Base-by-base conservation (phyloP, 1,140 invertebrate genomes). In the Drosophila pseudoobscura region DNA sequence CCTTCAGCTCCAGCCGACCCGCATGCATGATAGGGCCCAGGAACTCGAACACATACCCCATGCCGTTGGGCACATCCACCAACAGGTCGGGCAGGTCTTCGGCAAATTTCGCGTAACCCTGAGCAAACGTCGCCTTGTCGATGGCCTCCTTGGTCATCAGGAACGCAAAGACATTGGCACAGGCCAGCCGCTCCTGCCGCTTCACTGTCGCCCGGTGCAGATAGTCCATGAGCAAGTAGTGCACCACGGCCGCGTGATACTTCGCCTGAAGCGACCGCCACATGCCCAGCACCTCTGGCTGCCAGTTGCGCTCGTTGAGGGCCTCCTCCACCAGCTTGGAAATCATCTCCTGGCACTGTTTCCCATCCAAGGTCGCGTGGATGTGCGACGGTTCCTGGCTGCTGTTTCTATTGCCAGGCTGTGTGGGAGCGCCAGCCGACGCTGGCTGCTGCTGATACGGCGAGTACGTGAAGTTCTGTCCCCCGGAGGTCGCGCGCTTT, bases 1-100 rank as follows among this genome's bases (percentile, higher is more conserved):
- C 89, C 45, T 77, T 70, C 2, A 91, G 62, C 6, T 66, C 57
- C 20, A 91, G 31, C 1, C 74, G 26, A 0, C 75, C 71, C 0
- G 66, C 75, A 31, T 91, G 76, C 45, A 91, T 63, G 1, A 91
- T 71, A 3, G 90, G 87, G 0, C 90, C 90, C 2, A 91, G 47
- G 46, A 91, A 91, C 61, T 91, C 87, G 59, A 91, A 91, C 0
- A 91, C 65, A 55, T 91, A 91, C 0, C 54, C 68, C 90, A 87
- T 90, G 6, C 80, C 84, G 6, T 90, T 89, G 15, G 90, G 90
- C 13, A 91, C 90, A 68, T 91, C 90, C 6, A 90, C 61, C 22
- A 90, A 45, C 22, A 91, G 15, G 41, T 91, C 90, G 7, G 62
- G 62, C 22, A 91, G 77, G 4, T 82, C 89, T 4, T 89, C 75